Conservation (phyloP, 2,113 vertebrate genomes). For the Odontesthes bonariensis region DNA sequence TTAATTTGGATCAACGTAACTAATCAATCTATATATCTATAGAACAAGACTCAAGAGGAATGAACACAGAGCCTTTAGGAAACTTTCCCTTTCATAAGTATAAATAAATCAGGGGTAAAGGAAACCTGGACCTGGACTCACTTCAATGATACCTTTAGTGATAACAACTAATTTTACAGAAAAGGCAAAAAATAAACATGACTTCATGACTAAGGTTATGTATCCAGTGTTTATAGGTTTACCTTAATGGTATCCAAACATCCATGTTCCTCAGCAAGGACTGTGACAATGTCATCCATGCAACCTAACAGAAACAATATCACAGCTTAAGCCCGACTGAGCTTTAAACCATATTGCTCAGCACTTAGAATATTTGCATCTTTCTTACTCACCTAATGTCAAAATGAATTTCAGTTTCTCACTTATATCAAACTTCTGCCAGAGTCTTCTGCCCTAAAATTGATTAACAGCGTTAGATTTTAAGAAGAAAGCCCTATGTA, state of each 20-base stretch:
- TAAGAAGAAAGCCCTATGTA: neutral
- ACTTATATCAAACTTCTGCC: constrained; percentile 92
- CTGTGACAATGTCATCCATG: constrained; percentile 93
- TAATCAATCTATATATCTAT: no score
- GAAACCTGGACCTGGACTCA: no score
- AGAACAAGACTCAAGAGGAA: no score
- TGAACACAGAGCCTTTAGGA: neutral
- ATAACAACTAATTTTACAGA: neutral
- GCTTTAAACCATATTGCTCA: neutral
- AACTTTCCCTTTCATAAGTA: neutral
- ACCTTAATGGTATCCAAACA: constrained; percentile 94
- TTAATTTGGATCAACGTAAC: no score
- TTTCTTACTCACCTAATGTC: constrained; percentile 87
- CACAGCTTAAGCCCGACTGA: neutral
- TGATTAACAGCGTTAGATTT: constrained; percentile 5
- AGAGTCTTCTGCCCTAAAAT: constrained; percentile 90
- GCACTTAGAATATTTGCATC: neutral
- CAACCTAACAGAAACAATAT: constrained; percentile 84
- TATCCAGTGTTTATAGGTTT: constrained; percentile 21
- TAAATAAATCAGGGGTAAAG: no score
- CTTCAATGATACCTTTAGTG: no score
- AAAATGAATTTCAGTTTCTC: constrained; percentile 94
- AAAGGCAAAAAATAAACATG: neutral
- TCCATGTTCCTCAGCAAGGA: constrained; percentile 96
- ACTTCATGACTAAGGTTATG: neutral